Base-by-base conservation (phyloP, 2,113 vertebrate genomes). In the Pseudorectes ferrugineus region DNA sequence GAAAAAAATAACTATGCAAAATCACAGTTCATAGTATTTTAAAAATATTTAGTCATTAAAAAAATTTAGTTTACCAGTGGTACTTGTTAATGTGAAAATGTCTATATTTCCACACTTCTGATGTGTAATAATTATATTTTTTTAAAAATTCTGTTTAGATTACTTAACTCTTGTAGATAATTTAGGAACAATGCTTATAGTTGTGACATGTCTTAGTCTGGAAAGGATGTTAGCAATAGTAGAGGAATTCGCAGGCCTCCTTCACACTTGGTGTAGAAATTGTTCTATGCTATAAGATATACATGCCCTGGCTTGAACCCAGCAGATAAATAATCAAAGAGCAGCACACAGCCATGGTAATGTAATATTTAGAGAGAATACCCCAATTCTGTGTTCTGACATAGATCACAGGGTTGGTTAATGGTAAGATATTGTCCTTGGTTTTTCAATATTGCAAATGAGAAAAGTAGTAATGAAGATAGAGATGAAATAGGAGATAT, bases 321-420 rank as follows among this genome's bases (percentile, higher is more conserved):
- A 61, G 61, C 33, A 58, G 51, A 26, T 33, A 62, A 91, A 89
- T 33, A 42, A 42, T 52, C 9, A 45, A 45, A 29, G 42, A 73
- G 57, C 52, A 49, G 38, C 23, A 25, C 16, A 18, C 16, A n/a
- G n/a, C 14, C 0, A 0, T 48, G n/a, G 5, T 51, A 51, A 71
- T 54, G 25, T 28, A 16, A 35, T 24, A 33, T 11, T 42, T 38
- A 20, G 19, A 17, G 29, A 78, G 5, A 82, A 43, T 33, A 42
- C 7, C 3, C 4, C 16, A 36, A 0, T 17, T 31, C 3, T 4
- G 23, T 55, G 5, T 73, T 91, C 65, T 35, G 20, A 36, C 9
- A 9, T 25, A 45, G 31, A 28, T 77, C 36, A 42, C 26, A 48
- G 43, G 2, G 1, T 3, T 77, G 31, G 33, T 38, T 54, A 33